Base-by-base conservation (phyloP, 2,797 vertebrate species). In the Sebastes matsubarae region DNA sequence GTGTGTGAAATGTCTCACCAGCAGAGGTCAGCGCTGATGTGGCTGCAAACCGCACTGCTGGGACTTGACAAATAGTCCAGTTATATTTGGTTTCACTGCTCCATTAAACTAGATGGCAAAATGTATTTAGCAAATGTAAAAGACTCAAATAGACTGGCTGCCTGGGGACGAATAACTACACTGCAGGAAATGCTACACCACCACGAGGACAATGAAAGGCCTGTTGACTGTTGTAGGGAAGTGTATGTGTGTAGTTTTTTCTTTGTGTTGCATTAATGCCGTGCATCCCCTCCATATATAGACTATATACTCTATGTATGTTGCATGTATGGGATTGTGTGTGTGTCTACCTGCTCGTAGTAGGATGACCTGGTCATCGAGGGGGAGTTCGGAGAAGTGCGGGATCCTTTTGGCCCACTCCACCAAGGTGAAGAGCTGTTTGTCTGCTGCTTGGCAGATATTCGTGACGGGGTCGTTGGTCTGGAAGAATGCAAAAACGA, bases 401-500 rank as follows among this genome's bases (percentile, higher is more conserved):
- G 97, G 97, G 93, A 98, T 97, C 85, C 97, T 95, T 93, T 98
- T 98, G 6, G 97, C 97, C 97, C 97, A 98, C 90, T 98, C 97
- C 70, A 98, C 97, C 81, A 98, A 93, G 0, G 97, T 98, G 89
- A 98, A 98, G 29, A 98, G 97, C 93, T 98, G 97, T 81, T 98
- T 98, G 93, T 98, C 97, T 30, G 97, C 97, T 22, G 97, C 97
- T 0, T 99, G 98, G 92, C 98, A 99, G 88, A 99, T 99, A 82
- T 99, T 99, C 81, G 98, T 99, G 87, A 99, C 98, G 0, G 98
- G 98, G 91, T 99, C 98, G 0, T 98, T 99, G 6, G 97, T 98
- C 98, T 99, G 72, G 16, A 59, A 58, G 13, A 25, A 64, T 5
- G 8, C 3, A 46, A 80, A 68, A 79, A 30, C 5, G 34, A 27